Percentiles rank a stretch among this genome's conserved stretches.
Conservation (phyloP, 92 coral and sea anemone species). For the Parazoanthus darwini region DNA sequence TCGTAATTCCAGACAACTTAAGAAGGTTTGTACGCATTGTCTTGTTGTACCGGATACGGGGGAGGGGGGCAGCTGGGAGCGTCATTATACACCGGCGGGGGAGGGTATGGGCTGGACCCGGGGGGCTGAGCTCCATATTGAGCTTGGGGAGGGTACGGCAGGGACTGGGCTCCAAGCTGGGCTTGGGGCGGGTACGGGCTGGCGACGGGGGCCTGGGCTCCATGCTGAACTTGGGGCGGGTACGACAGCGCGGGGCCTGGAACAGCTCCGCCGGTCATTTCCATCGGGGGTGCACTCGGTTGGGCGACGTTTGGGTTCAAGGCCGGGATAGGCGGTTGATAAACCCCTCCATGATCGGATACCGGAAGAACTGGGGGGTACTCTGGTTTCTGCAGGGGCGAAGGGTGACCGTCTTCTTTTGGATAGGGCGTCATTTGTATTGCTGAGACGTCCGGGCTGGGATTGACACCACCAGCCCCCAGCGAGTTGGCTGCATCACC, state of each 20-base stretch:
- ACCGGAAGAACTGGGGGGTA: neutral
- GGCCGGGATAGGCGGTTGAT: neutral
- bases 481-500: neutral
- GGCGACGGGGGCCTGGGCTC: neutral
- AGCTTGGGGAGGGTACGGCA: neutral
- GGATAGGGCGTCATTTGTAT: conserved; percentile 28
- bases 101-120: neutral
- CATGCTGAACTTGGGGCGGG: conserved; percentile 15
- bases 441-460: neutral
- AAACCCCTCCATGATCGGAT: neutral
- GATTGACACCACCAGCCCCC: neutral
- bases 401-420: neutral
- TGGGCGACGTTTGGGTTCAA: neutral
- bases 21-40: neutral
- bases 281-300: neutral
- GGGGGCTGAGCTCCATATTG: neutral
- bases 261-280: neutral
- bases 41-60: neutral
- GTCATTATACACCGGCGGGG: neutral
- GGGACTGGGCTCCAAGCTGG: neutral
- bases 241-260: conserved; percentile 13
- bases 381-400: neutral
- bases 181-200: neutral
- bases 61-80: neutral
- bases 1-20: neutral